Base-by-base conservation (phyloP, 2,113 vertebrate genomes). In the Gambusia affinis region DNA sequence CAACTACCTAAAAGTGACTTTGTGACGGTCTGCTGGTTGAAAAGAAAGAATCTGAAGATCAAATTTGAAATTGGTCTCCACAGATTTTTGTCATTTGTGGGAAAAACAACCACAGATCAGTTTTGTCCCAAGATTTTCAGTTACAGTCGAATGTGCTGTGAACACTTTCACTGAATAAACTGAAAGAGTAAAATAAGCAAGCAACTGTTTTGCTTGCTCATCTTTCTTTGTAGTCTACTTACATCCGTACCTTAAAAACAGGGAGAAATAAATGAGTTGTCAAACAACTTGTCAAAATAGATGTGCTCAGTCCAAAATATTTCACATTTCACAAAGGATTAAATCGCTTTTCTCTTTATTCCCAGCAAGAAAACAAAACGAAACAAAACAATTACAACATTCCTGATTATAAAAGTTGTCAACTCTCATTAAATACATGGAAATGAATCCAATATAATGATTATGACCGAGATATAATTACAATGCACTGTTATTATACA, bases 401-500 rank as follows among this genome's bases (percentile, higher is more conserved):
- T 47, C 57, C 12, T 66, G 24, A 81, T 69, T 64, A 73, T 51
- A 65, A 71, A 64, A 51, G 11, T 64, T 72, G 6, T 33, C 61
- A 79, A 12, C 69, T 67, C 69, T 67, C 11, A 42, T 81, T 33
- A 73, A 68, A 51, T 30, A 75, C 31, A 54, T 72, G 12, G 75
- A 42, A n/a, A 64, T 60, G n/a, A 79, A 51, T 71, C 64, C 72
- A 70, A 75, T 28, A 73, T 30, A 24, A 39, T 47, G 44, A 47
- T 47, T 19, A 17, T 68, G 42, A 65, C 70, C 30, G 78, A 72
- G n/a, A 76, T 65, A 28, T 75, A 73, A 44, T 82, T 74, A 63
- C 73, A 79, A 71, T 77, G 74, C 42, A 85, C 47, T 69, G 35
- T 73, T 60, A 68, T 74, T 72, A n/a, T 62, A 77, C 57, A 81